Base-by-base conservation (phyloP, 2,113 vertebrate genomes). In the Protobothrops flavoviridis region DNA sequence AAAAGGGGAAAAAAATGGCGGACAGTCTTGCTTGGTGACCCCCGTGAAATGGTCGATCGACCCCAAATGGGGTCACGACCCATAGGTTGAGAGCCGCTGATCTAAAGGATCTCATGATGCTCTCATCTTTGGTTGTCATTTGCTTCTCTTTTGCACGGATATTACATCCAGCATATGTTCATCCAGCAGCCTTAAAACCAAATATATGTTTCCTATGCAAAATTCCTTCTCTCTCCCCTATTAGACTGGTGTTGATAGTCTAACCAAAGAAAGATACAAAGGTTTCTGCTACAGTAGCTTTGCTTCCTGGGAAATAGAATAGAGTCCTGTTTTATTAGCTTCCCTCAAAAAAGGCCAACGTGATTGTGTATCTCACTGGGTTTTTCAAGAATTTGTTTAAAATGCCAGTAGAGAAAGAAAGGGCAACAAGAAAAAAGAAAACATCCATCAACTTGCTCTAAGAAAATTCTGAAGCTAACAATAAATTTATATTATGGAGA, bases 251-350 rank as follows among this genome's bases (percentile, higher is more conserved):
- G 29, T 29, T 24, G 92, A 87, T 81, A 93, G 8, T 17, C 50
- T 90, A 93, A 4, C 61, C 48, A 87, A 91, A 90, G 48, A 89
- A 88, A 93, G 85, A 88, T 88, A 93, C 24, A 17, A 13, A 17
- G 3, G 5, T 92, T 92, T 86, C 89, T 61, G 12, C 64, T 87
- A 5, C 21, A 45, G 59, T 93, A 93, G 23, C 12, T 33, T 24
- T 26, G 55, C 24, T 88, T 91, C 33, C 89, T 88, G 15, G 1
- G 74, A 29, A 95, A 61, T 50, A 92, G 91, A 91, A 87, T 4
- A 48, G 3, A 33, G 1, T 5, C 1, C 53, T 92, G 5, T 89
- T 4, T 74, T 33, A 56, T 13, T 92, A 59, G 9, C 23, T 56
- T 45, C 52, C 17, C 0, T 90, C 53, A 45, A 43, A 93, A 64